Percentiles rank a stretch among this genome's conserved stretches.
Evolutionary conservation across 2,888 invertebrate species (phyloP).

Genomic region (Noctua janthe): DNA sequence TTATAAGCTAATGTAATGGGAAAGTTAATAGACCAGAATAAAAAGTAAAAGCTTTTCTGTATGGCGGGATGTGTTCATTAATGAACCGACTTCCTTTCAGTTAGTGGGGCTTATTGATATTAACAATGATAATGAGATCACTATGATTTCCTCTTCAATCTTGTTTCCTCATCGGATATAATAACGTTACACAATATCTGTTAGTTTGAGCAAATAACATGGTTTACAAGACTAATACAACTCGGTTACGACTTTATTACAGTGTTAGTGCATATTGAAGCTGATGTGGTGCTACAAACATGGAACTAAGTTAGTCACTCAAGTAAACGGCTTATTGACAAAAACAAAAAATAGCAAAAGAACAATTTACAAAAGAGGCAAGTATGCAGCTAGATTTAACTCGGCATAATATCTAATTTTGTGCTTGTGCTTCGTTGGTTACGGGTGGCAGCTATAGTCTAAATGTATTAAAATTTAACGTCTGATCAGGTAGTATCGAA

Average conservation of each 20-base stretch:
- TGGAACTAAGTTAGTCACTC: not conserved
- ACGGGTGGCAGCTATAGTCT: not conserved
- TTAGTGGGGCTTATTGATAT: slow-evolving; percentile 17
- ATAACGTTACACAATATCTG: slow-evolving; percentile 13
- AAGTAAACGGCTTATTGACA: not conserved
- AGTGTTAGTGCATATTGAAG: not conserved
- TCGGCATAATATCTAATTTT: not conserved
- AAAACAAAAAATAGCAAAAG: no score
- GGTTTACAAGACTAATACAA: not conserved
- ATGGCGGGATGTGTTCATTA: not conserved
- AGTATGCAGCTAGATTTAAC: not conserved
- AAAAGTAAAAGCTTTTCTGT: slow-evolving; percentile 9
- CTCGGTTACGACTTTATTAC: not conserved
- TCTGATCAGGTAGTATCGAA: not conserved
- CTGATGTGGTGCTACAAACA: not conserved
- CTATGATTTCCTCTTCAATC: slow-evolving; percentile 20
- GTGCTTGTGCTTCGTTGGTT: not conserved
- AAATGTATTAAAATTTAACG: no score
- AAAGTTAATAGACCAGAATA: slow-evolving; percentile 23
- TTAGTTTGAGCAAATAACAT: slow-evolving; percentile 36
- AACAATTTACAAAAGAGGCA: not conserved
- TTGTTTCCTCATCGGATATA: slow-evolving; percentile 24
- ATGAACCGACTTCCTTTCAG: slow-evolving; percentile 19
- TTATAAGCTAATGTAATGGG: not conserved
- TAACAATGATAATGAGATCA: slow-evolving; percentile 30